Conservation (phyloP, 2,888 invertebrate genomes). For the Adela reaumurella region DNA sequence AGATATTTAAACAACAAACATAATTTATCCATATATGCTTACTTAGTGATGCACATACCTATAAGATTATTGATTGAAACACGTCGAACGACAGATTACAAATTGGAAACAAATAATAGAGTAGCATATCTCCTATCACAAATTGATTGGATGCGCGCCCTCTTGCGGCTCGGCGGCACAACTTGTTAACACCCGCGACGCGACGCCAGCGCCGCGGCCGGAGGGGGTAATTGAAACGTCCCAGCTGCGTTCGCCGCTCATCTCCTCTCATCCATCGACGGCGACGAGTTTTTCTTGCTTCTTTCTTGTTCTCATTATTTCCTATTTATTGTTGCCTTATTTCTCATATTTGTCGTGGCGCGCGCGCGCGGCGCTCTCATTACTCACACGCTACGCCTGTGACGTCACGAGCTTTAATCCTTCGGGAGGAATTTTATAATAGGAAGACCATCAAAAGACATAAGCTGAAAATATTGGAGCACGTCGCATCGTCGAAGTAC, state of each 20-base stretch:
- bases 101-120: neutral
- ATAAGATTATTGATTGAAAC: too few relatives aligned
- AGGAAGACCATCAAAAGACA: neutral
- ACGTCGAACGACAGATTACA: too few relatives aligned
- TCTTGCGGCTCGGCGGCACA: neutral
- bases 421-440: neutral
- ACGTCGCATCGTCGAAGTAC: neutral
- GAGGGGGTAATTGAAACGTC: neutral
- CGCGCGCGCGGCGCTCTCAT: neutral
- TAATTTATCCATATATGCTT: too few relatives aligned
- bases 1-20: too few relatives aligned
- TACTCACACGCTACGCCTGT: neutral
- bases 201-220: neutral
- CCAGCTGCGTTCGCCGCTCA: neutral
- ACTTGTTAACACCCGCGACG: neutral
- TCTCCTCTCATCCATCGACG: neutral
- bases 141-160: conserved; percentile 13
- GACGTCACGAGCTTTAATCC: neutral
- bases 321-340: neutral
- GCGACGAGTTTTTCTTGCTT: neutral
- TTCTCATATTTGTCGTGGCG: neutral
- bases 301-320: neutral
- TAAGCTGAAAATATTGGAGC: neutral
- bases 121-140: conserved; percentile 11
- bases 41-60: too few relatives aligned